phyloP scores from a whole-genome alignment of 2,888 invertebrate species.

The Lycophotia porphyrea region DNA sequence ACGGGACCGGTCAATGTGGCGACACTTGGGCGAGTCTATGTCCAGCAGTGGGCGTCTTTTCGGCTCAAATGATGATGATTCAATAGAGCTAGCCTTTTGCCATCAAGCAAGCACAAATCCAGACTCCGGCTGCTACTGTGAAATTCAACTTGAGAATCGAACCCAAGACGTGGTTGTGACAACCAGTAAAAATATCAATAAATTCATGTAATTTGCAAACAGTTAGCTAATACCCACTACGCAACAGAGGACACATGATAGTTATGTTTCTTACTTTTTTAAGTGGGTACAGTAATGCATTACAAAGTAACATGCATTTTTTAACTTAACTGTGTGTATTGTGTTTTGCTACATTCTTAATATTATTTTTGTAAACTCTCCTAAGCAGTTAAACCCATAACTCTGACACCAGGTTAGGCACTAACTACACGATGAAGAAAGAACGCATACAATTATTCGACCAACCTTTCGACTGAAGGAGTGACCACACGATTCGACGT shows the following conservation, averaged over 20 bases:
- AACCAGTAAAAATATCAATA: neutral
- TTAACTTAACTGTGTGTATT: constrained; percentile 55
- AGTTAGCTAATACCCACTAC: constrained; percentile 37
- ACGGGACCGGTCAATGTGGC: too few relatives aligned
- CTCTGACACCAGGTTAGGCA: too few relatives aligned
- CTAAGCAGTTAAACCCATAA: too few relatives aligned
- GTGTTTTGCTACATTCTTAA: constrained; percentile 50
- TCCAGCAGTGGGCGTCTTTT: too few relatives aligned
- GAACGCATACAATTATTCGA: too few relatives aligned
- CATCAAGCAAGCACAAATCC: neutral
- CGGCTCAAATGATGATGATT: too few relatives aligned
- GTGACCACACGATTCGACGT: neutral
- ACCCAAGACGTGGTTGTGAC: neutral
- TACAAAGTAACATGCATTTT: constrained; percentile 69
- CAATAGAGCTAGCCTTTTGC: neutral
- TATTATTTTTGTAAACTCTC: neutral
- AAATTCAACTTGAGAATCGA: neutral
- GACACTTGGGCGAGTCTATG: too few relatives aligned
- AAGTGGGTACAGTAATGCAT: constrained; percentile 74
- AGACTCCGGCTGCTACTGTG: neutral
- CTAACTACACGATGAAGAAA: too few relatives aligned
- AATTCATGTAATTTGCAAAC: neutral
- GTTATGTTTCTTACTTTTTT: constrained; percentile 58
- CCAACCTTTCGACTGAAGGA: too few relatives aligned
- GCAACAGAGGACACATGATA: constrained; percentile 50